Evolutionary conservation across 2,797 vertebrate species (phyloP), one percentile per base, ranked within the genome.

Genomic region (Sphenodon punctatus): DNA sequence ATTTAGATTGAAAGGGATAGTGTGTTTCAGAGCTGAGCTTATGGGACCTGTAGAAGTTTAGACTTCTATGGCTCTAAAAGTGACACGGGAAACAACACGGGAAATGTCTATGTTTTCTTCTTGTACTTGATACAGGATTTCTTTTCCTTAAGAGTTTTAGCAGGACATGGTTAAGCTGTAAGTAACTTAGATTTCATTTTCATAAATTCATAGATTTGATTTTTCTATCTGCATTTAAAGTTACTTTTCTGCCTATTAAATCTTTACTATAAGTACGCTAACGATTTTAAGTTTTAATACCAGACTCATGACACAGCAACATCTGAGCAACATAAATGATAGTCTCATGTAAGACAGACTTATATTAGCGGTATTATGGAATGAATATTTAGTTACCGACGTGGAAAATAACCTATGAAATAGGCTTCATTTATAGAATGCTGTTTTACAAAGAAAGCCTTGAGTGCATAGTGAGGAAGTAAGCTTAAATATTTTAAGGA

Each of bases 131-230:
- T 68, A 43, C 67, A 55, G 63, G 30, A 60, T 80, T 81, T 87
- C 76, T 80, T 73, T 70, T 14, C 11, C 49, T 7, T 45, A 61
- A 81, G 45, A 58, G 11, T 30, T 25, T 59, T 42, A 87, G 63
- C 77, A 64, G 81, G 67, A 41, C 4, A 1, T 34, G 46, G 43
- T 86, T 75, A 84, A 72, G 84, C 69, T 87, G 95, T 96, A 94
- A 96, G 95, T 95, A 93, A 84, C 55, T 43, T 75, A 83, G 43
- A n/a, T 87, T 92, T 82, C 1, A 3, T 88, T 85, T 10, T 64
- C 49, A 5, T 68, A 3, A 0, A 1, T 78, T 85, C 43, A 83
- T 85, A 56, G 49, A 48, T 78, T 78, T 68, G 12, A n/a, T 23
- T 55, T 19, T 32, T 53, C 70, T 25, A 65, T 85, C 15, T 36